Base-by-base conservation (phyloP, 2,113 vertebrate genomes). In the Polyodon spathula region DNA sequence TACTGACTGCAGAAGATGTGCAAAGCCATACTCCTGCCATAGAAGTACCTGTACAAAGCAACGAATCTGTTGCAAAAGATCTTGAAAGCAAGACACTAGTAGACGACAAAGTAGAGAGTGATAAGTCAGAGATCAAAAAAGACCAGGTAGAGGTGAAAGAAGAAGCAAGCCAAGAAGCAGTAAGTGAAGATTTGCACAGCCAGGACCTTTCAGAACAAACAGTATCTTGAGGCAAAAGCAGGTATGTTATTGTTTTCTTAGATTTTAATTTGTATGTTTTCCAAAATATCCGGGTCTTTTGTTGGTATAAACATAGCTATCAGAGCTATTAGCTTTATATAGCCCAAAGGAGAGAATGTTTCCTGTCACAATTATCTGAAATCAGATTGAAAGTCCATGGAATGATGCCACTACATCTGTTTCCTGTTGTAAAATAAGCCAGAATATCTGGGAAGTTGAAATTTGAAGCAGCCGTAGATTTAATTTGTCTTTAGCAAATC, bases 211-310 rank as follows among this genome's bases (percentile, higher is more conserved):
- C 84, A 67, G 79, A 85, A 68, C 64, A 81, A 71, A 76, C 75
- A 62, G 71, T 82, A 46, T 65, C 82, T 7, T 88, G 86, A 89
- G 39, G 48, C 86, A 71, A 88, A 85, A 89, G 67, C 71, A 71
- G 78, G 86, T 88, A 57, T 82, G 48, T 3, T 50, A 10, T 50
- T 50, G 27, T 27, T 27, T 27, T 50, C 9, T 50, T 50, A 50
- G 48, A 50, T 6, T 11, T 50, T 50, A 50, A 10, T 50, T 50
- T 50, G 1, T n/a, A 14, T 50, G 48, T 50, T 10, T n/a, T 12
- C 14, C 12, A 12, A 50, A 50, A 27, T 27, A 27, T 27, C 27
- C 27, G 27, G 27, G 27, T 27, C 27, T 27, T 27, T 27, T 27
- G 27, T 27, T 27, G 27, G 27, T 27, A 1, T 27, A 27, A 27